phyloP scores from a whole-genome alignment of 1,140 invertebrate species.

The Helicoverpa zea region DNA sequence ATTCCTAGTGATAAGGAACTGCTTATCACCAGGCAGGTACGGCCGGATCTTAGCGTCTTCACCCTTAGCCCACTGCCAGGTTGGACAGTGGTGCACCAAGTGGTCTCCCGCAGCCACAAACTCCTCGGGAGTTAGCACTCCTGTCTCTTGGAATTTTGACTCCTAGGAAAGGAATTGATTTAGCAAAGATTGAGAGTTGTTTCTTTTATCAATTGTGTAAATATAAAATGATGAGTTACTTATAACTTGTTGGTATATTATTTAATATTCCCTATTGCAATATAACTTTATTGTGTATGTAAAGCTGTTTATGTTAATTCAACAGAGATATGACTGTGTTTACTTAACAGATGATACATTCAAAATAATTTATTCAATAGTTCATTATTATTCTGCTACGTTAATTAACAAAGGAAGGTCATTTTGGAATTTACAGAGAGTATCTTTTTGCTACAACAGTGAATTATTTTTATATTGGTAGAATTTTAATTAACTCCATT shows the following conservation, averaged over 20 bases:
- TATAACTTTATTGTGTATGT: background rate
- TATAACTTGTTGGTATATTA: conserved; percentile 2
- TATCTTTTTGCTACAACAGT: too few species aligned
- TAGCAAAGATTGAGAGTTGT: background rate
- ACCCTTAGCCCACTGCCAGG: conserved; percentile 99
- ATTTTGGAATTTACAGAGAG: too few species aligned
- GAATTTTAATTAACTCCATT: too few species aligned
- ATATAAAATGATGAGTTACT: background rate
- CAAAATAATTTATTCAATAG: background rate
- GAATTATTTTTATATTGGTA: too few species aligned
- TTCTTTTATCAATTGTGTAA: background rate
- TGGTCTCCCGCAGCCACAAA: conserved; percentile 99
- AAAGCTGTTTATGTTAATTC: background rate
- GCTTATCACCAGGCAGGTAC: conserved; percentile 97
- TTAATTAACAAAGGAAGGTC: too few species aligned
- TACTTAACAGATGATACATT: background rate
- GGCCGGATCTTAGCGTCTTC: conserved; percentile 95
- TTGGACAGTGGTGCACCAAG: conserved; percentile 99
- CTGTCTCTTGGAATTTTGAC: conserved; percentile 99
- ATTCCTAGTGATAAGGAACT: conserved; percentile 99
- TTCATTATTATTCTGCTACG: background rate
- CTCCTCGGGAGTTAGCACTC: conserved; percentile 98
- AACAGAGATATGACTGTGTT: background rate
- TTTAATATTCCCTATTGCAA: background rate
- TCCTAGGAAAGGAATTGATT: conserved; percentile 88